Base-by-base conservation (phyloP, 30 jellyfish, hydroid and myxozoan genomes). In the Phacellophora camtschatica region DNA sequence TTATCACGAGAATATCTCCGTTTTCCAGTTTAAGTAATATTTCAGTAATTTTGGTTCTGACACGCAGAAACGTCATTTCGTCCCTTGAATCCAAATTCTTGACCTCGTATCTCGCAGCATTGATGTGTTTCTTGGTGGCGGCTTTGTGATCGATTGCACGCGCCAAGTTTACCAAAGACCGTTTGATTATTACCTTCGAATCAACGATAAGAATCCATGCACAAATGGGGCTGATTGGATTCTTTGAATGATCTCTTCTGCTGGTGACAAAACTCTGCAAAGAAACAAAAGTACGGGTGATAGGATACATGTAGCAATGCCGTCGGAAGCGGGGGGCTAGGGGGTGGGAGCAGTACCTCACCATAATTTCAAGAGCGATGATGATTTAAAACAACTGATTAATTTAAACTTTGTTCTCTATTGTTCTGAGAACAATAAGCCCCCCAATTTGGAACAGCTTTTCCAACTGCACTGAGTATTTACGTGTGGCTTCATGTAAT, bases 41-140 rank as follows among this genome's bases (percentile, higher is more conserved):
- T 31, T 83, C 95, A 36, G 83, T 39, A 37, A 28, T 70, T 67
- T 59, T 61, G 43, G 95, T 83, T 42, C 88, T 64, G 29, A 83
- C 51, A 3, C 95, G 82, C 61, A 83, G 71, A 22, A 70, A 68
- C 23, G 39, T 62, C 18, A 83, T 76, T 13, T 83, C 95, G 32
- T 83, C 95, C 50, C 86, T 39, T 69, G 95, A 88, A 69, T 83
- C 95, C 67, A 83, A 43, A 58, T 59, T 83, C 68, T 71, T 83
- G 1, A 83, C 88, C 75, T 32, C 82, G 30, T 58, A 70, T 42
- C 88, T 42, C 43, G 95, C 87, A 35, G 83, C 83, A 23, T 76
- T 31, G 43, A 79, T 77, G 32, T 63, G 83, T 24, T 79, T 79
- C 58, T 77, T 79, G 23, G 90, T 66, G 27, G 90, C 90, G 28